Percentiles rank a stretch among this genome's conserved stretches.
Evolutionary conservation across 2,797 vertebrate genomes (phyloP).

Genomic region (Tympanoctomys barrerae): DNA sequence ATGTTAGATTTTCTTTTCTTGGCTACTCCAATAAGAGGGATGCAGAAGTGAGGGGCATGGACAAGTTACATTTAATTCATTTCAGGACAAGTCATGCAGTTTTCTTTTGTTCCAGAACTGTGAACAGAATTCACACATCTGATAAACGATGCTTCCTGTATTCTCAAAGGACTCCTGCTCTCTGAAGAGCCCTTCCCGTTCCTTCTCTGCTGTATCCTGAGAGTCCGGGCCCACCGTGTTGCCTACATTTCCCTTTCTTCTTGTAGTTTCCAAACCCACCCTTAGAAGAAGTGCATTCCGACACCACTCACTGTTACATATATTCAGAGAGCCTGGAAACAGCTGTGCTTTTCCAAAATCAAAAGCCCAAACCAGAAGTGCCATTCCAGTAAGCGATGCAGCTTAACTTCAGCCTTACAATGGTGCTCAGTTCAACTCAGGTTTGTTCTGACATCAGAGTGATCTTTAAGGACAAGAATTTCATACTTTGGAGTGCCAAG

Average conservation of each 20-base stretch:
- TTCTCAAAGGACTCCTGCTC: not conserved
- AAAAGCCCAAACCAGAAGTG: not conserved
- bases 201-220: not conserved
- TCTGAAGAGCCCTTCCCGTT: not conserved
- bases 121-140: not conserved
- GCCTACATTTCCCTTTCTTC: not conserved
- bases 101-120: not conserved
- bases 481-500: not conserved
- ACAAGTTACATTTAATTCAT: conserved; percentile 3
- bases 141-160: not conserved
- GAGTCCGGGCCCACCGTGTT: not conserved
- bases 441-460: not conserved
- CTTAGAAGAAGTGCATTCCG: not conserved
- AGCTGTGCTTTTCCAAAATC: not conserved
- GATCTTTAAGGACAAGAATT: not conserved
- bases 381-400: not conserved
- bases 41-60: not conserved
- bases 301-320: not conserved
- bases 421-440: not conserved
- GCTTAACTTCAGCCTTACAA: not conserved
- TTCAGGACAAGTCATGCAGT: not conserved
- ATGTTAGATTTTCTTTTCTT: not conserved
- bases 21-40: not conserved
- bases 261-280: not conserved
- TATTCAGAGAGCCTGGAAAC: not conserved